Conservation (phyloP, 35 echinoderm and acorn worm genomes). For the Lytechinus variegatus region DNA sequence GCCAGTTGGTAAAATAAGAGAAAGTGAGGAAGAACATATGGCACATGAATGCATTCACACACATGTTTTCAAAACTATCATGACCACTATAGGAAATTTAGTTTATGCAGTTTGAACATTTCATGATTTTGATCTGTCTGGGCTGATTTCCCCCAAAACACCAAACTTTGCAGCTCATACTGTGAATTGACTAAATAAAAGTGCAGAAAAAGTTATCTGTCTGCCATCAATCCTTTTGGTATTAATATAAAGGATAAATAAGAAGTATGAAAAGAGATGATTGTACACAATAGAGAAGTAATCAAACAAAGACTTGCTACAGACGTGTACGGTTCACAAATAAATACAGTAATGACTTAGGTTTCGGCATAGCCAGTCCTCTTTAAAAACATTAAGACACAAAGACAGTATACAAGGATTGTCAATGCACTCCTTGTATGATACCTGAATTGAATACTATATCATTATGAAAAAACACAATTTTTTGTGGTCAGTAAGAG, state of each 20-base stretch:
- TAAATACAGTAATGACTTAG: not conserved
- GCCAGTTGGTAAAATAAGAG: not conserved
- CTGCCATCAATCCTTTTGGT: not conserved
- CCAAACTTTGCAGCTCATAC: not conserved
- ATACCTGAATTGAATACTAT: no score
- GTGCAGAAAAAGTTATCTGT: not conserved
- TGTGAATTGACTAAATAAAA: not conserved
- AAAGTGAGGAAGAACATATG: not conserved
- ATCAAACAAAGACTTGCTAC: not conserved
- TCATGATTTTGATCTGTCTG: not conserved
- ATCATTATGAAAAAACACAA: no score
- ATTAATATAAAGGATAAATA: not conserved
- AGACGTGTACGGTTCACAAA: not conserved
- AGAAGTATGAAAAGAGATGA: not conserved
- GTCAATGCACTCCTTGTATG: not conserved
- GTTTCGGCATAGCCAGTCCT: not conserved
- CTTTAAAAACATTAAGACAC: not conserved
- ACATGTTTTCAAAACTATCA: not conserved
- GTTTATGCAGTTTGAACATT: not conserved
- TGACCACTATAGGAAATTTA: not conserved
- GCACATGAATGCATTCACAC: not conserved
- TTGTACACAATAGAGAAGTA: not conserved
- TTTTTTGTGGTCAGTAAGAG: no score
- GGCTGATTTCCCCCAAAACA: not conserved
- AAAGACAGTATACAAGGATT: not conserved